Percentiles rank a stretch among this genome's conserved stretches.
phyloP scores from a whole-genome alignment of 2,888 invertebrate genomes.

The Papilio protenor region DNA sequence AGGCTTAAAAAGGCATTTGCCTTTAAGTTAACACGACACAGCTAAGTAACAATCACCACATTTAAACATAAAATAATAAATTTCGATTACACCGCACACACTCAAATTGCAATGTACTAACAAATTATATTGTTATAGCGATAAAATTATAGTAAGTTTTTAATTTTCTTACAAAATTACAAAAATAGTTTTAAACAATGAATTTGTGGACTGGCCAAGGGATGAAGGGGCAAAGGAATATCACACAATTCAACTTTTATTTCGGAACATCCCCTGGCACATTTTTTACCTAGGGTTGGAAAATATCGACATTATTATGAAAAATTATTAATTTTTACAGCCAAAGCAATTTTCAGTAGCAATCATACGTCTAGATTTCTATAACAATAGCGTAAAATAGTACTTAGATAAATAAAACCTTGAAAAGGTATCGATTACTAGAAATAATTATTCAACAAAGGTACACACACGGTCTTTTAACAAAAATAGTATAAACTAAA shows the following conservation, averaged over 20 bases:
- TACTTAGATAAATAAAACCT: neutral
- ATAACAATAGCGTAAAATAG: neutral
- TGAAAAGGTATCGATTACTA: neutral
- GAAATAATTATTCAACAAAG: neutral
- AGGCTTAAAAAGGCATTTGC: neutral
- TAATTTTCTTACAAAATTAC: constrained; percentile 20
- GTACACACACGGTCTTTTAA: too few relatives aligned
- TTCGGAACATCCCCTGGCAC: constrained; percentile 39
- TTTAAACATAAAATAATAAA: constrained; percentile 49
- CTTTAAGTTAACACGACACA: constrained; percentile 15
- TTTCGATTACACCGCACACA: constrained; percentile 62
- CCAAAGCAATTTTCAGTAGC: neutral
- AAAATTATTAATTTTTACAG: neutral
- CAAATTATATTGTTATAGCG: constrained; percentile 33
- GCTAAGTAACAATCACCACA: constrained; percentile 45
- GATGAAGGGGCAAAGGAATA: constrained; percentile 23
- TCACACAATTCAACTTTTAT: constrained; percentile 12
- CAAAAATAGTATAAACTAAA: too few relatives aligned
- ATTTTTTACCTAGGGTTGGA: constrained; percentile 1
- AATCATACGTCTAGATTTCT: neutral
- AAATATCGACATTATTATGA: constrained; percentile 7
- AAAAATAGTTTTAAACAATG: constrained; percentile 12
- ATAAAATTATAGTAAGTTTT: constrained; percentile 2
- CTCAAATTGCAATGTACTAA: constrained; percentile 53
- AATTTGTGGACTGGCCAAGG: neutral